Evolutionary conservation across 2,888 invertebrate genomes (phyloP).

Genomic region (Agriopis leucophaearia): DNA sequence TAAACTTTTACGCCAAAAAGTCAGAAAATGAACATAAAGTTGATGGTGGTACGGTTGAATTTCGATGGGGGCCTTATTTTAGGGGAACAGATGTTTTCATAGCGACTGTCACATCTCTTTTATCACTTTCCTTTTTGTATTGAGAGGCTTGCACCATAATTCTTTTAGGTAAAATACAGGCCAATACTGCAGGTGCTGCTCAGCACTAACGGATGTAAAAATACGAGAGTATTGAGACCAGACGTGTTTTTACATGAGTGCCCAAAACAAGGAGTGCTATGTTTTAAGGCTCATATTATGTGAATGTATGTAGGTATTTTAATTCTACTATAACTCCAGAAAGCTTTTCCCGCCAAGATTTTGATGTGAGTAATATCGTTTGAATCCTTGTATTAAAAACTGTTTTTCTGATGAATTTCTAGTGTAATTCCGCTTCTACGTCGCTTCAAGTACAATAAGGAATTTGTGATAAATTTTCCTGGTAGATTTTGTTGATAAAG

Average conservation of each 20-base stretch:
- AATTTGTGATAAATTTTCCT: too few relatives aligned
- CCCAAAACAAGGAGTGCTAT: too few relatives aligned
- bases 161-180: constrained; percentile 37
- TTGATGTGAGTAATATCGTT: too few relatives aligned
- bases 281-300: too few relatives aligned
- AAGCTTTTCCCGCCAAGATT: too few relatives aligned
- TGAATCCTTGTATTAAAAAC: too few relatives aligned
- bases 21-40: background rate
- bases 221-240: constrained; percentile 26
- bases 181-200: constrained; percentile 37
- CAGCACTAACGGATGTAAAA: constrained; percentile 33
- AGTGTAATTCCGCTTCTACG: too few relatives aligned
- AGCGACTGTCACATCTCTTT: constrained; percentile 43
- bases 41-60: constrained; percentile 7
- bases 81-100: constrained; percentile 23
- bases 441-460: too few relatives aligned
- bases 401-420: too few relatives aligned
- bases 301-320: too few relatives aligned
- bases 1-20: background rate
- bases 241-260: constrained; percentile 4
- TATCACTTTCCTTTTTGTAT: constrained; percentile 47
- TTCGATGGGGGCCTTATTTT: constrained; percentile 7
- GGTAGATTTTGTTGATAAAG: too few relatives aligned
- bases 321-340: too few relatives aligned
- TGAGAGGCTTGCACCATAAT: constrained; percentile 42